Conservation (phyloP, 2,888 invertebrate species). For the Chymomyza amoena region DNA sequence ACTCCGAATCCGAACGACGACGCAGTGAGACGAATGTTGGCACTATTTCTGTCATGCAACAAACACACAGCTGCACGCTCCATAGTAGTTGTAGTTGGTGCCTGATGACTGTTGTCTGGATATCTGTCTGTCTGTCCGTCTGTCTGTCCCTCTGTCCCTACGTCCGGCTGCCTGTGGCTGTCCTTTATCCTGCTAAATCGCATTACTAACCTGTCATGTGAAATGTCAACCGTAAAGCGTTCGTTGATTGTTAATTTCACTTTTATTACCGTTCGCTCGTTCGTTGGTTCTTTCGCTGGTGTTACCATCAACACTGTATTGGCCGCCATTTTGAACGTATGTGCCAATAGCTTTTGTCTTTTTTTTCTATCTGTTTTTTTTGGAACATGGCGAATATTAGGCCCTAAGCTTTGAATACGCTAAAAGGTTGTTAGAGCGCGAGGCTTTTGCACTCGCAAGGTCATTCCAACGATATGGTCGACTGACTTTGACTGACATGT, state of each 20-base stretch:
- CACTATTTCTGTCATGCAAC: conserved; percentile 23
- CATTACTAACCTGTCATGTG: conserved; percentile 76
- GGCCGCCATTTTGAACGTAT: conserved; percentile 39
- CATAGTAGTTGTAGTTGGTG: not conserved
- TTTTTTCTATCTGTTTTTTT: conserved; percentile 16
- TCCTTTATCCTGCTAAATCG: conserved; percentile 75
- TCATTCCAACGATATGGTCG: not conserved
- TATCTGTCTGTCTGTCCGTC: not conserved
- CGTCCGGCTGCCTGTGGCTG: conserved; percentile 56
- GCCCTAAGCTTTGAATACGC: not conserved
- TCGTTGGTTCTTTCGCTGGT: conserved; percentile 14
- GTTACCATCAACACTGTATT: conserved; percentile 31
- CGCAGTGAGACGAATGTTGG: conserved; percentile 37
- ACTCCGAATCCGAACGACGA: conserved; percentile 15
- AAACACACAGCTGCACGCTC: not conserved
- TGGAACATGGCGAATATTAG: not conserved
- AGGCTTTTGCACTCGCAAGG: not conserved
- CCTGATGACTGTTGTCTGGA: not conserved
- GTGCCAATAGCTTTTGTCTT: conserved; percentile 48
- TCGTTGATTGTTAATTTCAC: conserved; percentile 76
- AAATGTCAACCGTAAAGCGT: conserved; percentile 76
- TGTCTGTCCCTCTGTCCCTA: conserved; percentile 1
- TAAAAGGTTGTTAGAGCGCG: not conserved
- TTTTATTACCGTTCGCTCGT: conserved; percentile 54
- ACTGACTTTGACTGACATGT: not conserved